A percentile compares a stretch with the other conserved stretches of the same genome.
These are phyloP conservation scores for Heterodera schachtii DNA, from an alignment of 1,140 invertebrate species.

Conservation along the genomic window DNA sequence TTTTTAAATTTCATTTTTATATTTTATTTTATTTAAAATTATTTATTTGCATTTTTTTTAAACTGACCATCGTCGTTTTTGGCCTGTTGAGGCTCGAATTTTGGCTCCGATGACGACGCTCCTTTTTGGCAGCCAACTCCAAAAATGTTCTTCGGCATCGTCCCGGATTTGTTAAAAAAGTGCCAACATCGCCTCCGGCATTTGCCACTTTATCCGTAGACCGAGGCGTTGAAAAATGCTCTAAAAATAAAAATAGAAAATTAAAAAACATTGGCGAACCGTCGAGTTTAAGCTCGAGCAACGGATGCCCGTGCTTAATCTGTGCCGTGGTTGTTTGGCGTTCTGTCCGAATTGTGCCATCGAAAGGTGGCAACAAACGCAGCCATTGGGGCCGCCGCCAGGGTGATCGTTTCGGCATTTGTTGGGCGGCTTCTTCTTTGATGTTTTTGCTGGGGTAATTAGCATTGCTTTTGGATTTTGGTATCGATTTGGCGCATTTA, in stretches of 20 bases:
- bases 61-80: not conserved
- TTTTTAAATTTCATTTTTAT: not conserved
- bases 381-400: slow-evolving; percentile 19
- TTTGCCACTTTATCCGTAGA: not conserved
- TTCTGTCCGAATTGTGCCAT: slow-evolving; percentile 25
- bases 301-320: not conserved
- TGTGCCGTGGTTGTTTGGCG: not conserved
- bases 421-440: not conserved
- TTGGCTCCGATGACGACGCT: not conserved
- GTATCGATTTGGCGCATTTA: slow-evolving; percentile 1
- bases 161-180: not conserved
- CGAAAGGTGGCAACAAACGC: slow-evolving; percentile 26
- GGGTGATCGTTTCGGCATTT: not conserved
- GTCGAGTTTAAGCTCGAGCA: not conserved
- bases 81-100: not conserved
- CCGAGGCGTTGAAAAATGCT: not conserved
- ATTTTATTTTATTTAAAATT: not conserved
- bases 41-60: not conserved
- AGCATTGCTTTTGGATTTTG: not conserved
- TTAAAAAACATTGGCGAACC: not conserved
- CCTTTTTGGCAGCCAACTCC: slow-evolving; percentile 14
- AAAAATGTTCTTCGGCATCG: slow-evolving; percentile 2
- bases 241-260: not conserved
- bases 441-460: not conserved
- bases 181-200: not conserved